These are phyloP conservation scores for Gari tellinella DNA, from an alignment of 2,888 invertebrate species.

Conservation along the genomic window DNA sequence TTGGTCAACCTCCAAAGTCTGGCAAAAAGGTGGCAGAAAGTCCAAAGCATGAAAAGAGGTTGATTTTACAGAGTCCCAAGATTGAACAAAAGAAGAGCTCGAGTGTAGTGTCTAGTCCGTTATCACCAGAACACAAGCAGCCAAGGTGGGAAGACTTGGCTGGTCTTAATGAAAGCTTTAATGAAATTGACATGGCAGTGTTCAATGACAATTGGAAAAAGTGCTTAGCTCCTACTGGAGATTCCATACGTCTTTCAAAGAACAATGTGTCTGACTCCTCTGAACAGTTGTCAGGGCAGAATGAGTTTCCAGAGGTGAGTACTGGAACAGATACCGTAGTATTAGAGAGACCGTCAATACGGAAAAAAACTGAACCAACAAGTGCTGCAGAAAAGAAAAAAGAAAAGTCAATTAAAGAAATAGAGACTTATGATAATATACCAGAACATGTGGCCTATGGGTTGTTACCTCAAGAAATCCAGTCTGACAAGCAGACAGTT, in stretches of 20 bases:
- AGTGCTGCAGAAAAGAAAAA: constrained; percentile 9
- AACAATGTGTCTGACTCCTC: constrained; percentile 35
- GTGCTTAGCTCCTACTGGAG: constrained; percentile 69
- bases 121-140: constrained; percentile 67
- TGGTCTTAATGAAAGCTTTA: constrained; percentile 69
- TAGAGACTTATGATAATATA: constrained; percentile 55
- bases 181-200: constrained; percentile 64
- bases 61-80: constrained; percentile 33
- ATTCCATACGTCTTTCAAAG: constrained; percentile 56
- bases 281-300: constrained; percentile 40
- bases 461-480: constrained; percentile 37
- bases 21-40: constrained; percentile 38
- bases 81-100: constrained; percentile 36
- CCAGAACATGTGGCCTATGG: constrained; percentile 44
- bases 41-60: constrained; percentile 37
- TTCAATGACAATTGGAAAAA: constrained; percentile 69
- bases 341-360: constrained; percentile 57
- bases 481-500: constrained; percentile 42
- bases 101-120: constrained; percentile 60
- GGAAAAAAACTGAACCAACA: constrained; percentile 24
- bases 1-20: constrained; percentile 47
- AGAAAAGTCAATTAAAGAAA: constrained; percentile 20
- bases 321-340: constrained; percentile 58
- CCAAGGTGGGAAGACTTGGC: constrained; percentile 71
- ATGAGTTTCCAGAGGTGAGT: constrained; percentile 55